phyloP scores from a whole-genome alignment of 2,888 invertebrate genomes.

The Serripes groenlandicus region DNA sequence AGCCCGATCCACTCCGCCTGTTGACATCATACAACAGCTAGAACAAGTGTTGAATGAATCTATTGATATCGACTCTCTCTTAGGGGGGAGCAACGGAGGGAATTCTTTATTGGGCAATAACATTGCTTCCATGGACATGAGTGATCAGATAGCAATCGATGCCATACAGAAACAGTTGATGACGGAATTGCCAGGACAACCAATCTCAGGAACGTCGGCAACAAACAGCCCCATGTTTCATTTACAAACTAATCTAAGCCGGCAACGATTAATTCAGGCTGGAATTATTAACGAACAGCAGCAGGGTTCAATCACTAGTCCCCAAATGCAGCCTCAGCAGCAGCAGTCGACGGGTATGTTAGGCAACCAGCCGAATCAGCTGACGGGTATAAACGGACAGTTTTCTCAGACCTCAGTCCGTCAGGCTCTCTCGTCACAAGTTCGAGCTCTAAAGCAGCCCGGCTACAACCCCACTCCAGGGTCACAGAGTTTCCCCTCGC shows the following conservation, averaged over 20 bases:
- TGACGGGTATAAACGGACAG: constrained; percentile 65
- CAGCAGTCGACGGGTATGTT: constrained; percentile 16
- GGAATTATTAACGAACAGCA: constrained; percentile 20
- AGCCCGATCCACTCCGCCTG: constrained; percentile 2
- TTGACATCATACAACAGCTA: constrained; percentile 75
- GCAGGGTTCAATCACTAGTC: constrained; percentile 26
- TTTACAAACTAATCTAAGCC: constrained; percentile 34
- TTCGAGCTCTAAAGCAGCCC: constrained; percentile 52
- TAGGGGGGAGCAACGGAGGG: constrained; percentile 67
- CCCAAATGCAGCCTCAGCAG: constrained; percentile 42
- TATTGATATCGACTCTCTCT: constrained; percentile 74
- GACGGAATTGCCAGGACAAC: constrained; percentile 87
- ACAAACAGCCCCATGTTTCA: constrained; percentile 24
- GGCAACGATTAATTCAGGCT: constrained; percentile 45
- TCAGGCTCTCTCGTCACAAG: constrained; percentile 49
- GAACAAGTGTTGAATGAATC: constrained; percentile 77
- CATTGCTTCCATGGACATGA: constrained; percentile 86
- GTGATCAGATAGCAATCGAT: constrained; percentile 94
- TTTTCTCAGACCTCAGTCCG: constrained; percentile 87
- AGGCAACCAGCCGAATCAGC: constrained; percentile 49
- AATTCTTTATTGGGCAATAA: constrained; percentile 79
- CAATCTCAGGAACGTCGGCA: constrained; percentile 10
- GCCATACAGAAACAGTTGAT: constrained; percentile 96
- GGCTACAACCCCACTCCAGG: constrained; percentile 25
- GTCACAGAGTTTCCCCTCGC: constrained; percentile 67